Percentiles rank a stretch among this genome's conserved stretches.
Conservation (phyloP, 2,888 invertebrate genomes). For the Drosophila suboccidentalis region DNA sequence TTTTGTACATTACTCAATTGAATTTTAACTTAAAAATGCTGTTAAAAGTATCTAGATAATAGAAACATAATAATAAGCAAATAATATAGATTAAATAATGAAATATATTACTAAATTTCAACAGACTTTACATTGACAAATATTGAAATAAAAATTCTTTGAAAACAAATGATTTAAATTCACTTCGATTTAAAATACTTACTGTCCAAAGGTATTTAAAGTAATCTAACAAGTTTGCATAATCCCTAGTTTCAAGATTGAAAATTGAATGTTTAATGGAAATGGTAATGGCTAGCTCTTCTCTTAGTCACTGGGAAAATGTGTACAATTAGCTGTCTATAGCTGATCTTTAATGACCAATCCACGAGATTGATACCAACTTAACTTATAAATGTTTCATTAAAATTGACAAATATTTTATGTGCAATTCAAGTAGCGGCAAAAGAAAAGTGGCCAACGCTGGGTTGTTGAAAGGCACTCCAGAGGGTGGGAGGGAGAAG, state of each 20-base stretch:
- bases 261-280: no score
- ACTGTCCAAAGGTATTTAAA: constrained; percentile 1
- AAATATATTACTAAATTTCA: no score
- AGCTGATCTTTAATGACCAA: constrained; percentile 15
- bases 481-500: background rate
- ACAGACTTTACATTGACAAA: no score
- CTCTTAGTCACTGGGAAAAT: background rate
- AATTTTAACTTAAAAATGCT: no score
- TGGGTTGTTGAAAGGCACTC: background rate
- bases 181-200: constrained; percentile 22
- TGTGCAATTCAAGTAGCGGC: constrained; percentile 47
- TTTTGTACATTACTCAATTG: background rate
- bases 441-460: constrained; percentile 37
- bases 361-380: background rate
- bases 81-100: no score
- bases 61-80: no score
- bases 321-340: background rate
- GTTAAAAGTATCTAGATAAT: no score
- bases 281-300: no score
- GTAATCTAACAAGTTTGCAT: constrained; percentile 6
- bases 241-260: no score
- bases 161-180: no score
- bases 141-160: no score
- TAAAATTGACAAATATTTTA: constrained; percentile 61
- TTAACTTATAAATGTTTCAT: constrained; percentile 58